Evolutionary conservation across 2,113 vertebrate species (phyloP).

Genomic region (Motacilla alba): DNA sequence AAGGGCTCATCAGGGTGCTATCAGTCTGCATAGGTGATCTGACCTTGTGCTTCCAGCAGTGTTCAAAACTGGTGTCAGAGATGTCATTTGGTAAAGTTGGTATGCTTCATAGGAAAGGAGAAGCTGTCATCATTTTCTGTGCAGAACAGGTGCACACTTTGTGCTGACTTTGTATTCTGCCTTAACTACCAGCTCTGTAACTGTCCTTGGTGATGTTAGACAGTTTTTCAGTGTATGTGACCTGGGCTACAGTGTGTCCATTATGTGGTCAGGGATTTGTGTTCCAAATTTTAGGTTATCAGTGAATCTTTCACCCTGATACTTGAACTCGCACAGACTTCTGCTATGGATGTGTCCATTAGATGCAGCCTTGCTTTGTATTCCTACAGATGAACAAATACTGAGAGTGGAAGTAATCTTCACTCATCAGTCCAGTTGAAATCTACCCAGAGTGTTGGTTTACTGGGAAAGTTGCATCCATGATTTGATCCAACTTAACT

Average conservation of each 20-base stretch:
- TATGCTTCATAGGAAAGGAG: neutral
- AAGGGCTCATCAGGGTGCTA: neutral
- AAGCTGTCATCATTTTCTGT: rapidly evolving
- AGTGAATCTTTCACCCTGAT: neutral
- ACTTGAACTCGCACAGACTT: neutral
- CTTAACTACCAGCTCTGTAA: neutral
- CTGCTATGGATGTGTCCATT: neutral
- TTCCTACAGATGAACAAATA: neutral
- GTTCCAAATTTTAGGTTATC: neutral
- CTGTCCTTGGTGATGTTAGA: neutral
- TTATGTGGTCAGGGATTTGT: neutral
- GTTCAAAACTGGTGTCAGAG: neutral
- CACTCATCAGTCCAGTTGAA: neutral
- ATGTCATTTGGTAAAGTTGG: neutral
- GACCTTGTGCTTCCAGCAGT: neutral
- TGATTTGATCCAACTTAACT: neutral
- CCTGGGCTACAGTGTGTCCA: neutral
- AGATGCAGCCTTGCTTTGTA: neutral
- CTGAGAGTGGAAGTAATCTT: neutral
- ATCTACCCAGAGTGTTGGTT: neutral
- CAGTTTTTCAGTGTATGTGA: neutral
- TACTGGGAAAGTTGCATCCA: neutral
- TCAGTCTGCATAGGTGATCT: neutral
- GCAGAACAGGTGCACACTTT: neutral
- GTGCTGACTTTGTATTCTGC: neutral